A percentile compares a stretch with the other conserved stretches of the same genome.
Evolutionary conservation across 1,140 invertebrate species (phyloP).

Genomic region (Drosophila nannoptera): DNA sequence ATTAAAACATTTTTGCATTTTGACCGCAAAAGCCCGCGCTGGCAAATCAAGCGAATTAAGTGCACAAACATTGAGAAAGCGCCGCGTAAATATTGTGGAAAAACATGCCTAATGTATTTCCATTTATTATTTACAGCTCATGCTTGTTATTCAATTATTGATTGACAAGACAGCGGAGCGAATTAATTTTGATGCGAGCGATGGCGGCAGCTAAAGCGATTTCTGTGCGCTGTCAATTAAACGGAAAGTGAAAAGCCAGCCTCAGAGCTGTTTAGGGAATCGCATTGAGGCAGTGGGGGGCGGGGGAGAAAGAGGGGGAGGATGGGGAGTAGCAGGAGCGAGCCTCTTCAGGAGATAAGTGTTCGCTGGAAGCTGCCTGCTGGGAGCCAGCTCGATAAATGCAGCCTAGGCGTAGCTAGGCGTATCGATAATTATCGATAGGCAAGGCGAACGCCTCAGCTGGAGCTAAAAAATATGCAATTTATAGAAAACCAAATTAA

Average conservation of each 20-base stretch:
- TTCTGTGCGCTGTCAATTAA: conserved; percentile 63
- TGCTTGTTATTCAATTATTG: conserved; percentile 1
- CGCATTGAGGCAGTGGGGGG: no score
- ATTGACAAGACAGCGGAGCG: not conserved
- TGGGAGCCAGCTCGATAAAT: no score
- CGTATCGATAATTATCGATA: no score
- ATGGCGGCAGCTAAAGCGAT: conserved; percentile 43
- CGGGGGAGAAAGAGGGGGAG: no score
- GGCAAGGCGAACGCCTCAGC: no score
- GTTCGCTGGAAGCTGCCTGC: no score
- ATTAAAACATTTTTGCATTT: conserved; percentile 3
- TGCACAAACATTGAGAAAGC: not conserved
- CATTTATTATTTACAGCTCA: not conserved
- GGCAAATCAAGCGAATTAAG: not conserved
- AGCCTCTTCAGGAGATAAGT: no score
- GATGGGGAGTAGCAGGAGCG: no score
- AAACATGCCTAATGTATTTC: not conserved
- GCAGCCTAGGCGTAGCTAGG: no score
- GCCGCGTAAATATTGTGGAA: conserved; percentile 1
- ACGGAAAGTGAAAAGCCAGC: conserved; percentile 52
- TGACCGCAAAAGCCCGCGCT: not conserved
- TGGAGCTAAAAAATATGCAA: no score
- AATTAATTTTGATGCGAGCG: conserved; percentile 25
- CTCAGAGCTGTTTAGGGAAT: no score
- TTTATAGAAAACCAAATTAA: no score